Percentiles rank a stretch among this genome's conserved stretches.
phyloP scores from a whole-genome alignment of 2,888 invertebrate species.

The Cosmorhoe ocellata region DNA sequence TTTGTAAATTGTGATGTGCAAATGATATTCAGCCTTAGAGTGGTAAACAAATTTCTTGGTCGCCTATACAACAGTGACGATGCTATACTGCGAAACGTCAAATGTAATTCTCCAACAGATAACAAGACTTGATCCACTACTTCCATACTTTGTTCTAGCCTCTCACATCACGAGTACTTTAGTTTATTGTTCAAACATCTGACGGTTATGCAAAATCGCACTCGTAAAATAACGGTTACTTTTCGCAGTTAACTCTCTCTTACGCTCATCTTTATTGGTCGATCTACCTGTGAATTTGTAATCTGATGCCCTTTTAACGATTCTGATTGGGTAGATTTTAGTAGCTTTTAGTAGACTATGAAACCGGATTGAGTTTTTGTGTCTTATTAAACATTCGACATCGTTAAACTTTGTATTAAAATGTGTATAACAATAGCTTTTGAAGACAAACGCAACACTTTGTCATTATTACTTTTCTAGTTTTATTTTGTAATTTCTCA shows the following conservation, averaged over 20 bases:
- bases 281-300: constrained; percentile 73
- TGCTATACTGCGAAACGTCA: too few relatives aligned
- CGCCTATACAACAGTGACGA: too few relatives aligned
- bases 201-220: constrained; percentile 74
- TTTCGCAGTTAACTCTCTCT: constrained; percentile 73
- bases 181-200: constrained; percentile 75
- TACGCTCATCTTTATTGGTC: constrained; percentile 70
- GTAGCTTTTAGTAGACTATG: constrained; percentile 49
- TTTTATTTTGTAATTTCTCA: too few relatives aligned
- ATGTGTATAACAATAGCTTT: too few relatives aligned
- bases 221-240: constrained; percentile 70
- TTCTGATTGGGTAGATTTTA: constrained; percentile 62
- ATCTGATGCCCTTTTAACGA: constrained; percentile 61
- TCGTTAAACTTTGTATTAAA: too few relatives aligned
- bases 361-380: constrained; percentile 38
- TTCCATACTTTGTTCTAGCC: constrained; percentile 6
- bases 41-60: too few relatives aligned
- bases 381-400: constrained; percentile 19
- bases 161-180: constrained; percentile 56
- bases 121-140: neutral
- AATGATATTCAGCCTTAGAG: too few relatives aligned
- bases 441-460: too few relatives aligned
- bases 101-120: too few relatives aligned
- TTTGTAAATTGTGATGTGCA: too few relatives aligned
- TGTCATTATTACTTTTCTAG: too few relatives aligned